Evolutionary conservation across 2,888 invertebrate genomes (phyloP).

Genomic region (Parnassius glacialis): DNA sequence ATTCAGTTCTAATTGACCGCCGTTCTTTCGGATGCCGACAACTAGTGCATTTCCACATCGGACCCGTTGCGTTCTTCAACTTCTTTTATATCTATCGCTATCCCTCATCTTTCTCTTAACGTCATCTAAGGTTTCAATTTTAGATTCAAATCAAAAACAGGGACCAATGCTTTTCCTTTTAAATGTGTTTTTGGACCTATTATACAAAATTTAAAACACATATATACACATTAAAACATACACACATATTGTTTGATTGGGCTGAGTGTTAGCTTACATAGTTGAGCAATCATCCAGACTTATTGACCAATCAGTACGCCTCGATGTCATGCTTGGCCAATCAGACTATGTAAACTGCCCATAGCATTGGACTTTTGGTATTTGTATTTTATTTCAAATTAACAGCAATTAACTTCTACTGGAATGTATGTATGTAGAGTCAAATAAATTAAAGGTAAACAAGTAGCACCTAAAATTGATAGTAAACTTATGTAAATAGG

Average conservation of each 20-base stretch:
- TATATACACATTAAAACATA: too few species aligned
- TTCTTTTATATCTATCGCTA: conserved; percentile 41
- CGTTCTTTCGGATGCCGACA: conserved; percentile 66
- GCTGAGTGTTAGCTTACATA: conserved; percentile 80
- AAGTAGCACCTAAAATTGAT: conserved; percentile 73
- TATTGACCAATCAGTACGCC: conserved; percentile 84
- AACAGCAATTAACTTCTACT: conserved; percentile 57
- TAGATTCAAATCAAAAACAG: conserved; percentile 68
- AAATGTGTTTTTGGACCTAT: conserved; percentile 73
- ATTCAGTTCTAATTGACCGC: conserved; percentile 67
- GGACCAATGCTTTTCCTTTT: conserved; percentile 72
- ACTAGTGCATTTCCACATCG: conserved; percentile 58
- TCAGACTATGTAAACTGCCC: conserved; percentile 61
- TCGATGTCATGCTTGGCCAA: conserved; percentile 63
- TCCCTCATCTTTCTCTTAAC: conserved; percentile 42
- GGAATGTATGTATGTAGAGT: conserved; percentile 80
- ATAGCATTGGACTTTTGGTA: conserved; percentile 54
- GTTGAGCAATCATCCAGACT: conserved; percentile 88
- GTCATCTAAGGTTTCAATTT: conserved; percentile 26
- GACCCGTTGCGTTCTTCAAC: conserved; percentile 60
- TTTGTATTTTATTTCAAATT: conserved; percentile 40
- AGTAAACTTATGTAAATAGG: conserved; percentile 80
- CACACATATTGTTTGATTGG: conserved; percentile 59
- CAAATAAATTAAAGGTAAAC: conserved; percentile 70
- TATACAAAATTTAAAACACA: conserved; percentile 55